These are phyloP conservation scores for Sebastolobus altivelis DNA, from an alignment of 2,797 vertebrate genomes.

Conservation along the genomic window DNA sequence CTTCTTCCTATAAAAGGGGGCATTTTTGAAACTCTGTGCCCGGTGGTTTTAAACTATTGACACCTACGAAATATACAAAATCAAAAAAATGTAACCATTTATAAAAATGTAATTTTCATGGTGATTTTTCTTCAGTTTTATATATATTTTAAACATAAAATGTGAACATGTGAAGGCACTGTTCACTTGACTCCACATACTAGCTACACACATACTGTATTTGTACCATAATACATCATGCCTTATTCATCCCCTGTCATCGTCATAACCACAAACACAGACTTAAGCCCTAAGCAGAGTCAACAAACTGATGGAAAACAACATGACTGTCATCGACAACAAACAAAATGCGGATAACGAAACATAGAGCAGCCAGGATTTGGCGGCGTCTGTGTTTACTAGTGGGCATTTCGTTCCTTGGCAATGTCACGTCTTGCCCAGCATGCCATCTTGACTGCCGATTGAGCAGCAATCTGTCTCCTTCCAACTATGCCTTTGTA, in stretches of 20 bases:
- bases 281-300: background rate
- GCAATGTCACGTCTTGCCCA: slow-evolving; percentile 32
- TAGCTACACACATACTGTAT: background rate
- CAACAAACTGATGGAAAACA: slow-evolving; percentile 13
- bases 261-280: background rate
- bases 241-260: background rate
- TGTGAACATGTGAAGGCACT: background rate
- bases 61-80: background rate
- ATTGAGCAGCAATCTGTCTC: slow-evolving; percentile 63
- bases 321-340: background rate
- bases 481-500: slow-evolving; percentile 23
- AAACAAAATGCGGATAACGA: background rate
- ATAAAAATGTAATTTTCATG: background rate
- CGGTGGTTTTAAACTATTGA: background rate
- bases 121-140: background rate
- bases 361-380: slow-evolving; percentile 20
- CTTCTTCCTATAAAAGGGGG: background rate
- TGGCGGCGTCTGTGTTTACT: slow-evolving; percentile 41
- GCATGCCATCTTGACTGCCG: slow-evolving; percentile 46
- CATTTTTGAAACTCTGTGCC: background rate
- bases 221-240: background rate
- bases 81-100: background rate
- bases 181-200: background rate
- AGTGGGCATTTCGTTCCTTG: slow-evolving; percentile 34
- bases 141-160: background rate